Conservation (phyloP, 2,113 vertebrate species). For the Callocephalon fimbriatum region DNA sequence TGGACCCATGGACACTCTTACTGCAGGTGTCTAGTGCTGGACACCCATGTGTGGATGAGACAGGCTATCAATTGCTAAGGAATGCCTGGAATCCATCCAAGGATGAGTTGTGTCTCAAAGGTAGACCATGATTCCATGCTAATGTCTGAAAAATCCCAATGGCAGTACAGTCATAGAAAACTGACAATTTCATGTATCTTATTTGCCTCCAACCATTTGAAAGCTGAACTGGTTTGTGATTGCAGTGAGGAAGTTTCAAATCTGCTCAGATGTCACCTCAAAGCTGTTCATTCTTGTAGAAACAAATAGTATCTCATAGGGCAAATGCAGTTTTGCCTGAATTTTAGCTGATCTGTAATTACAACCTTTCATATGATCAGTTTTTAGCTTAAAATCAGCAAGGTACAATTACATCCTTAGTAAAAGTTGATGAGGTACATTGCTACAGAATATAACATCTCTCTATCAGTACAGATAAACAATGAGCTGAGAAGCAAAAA, state of each 20-base stretch:
- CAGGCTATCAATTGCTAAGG: not conserved
- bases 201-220: not conserved
- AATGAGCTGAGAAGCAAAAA: not conserved
- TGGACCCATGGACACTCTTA: not conserved
- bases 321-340: not conserved
- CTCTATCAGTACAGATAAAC: not conserved
- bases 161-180: not conserved
- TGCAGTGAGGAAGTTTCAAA: not conserved
- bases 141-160: not conserved
- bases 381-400: not conserved
- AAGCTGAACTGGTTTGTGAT: not conserved
- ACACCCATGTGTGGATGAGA: not conserved
- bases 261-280: not conserved
- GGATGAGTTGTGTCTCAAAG: not conserved
- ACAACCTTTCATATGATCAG: not conserved
- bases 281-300: not conserved
- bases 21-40: not conserved
- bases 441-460: not conserved
- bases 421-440: not conserved
- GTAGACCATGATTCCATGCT: not conserved
- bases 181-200: not conserved
- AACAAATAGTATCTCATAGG: not conserved
- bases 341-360: not conserved
- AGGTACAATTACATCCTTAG: not conserved
- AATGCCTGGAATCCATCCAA: not conserved